Conservation (phyloP, 2,113 vertebrate species). For the Syrrhaptes paradoxus region DNA sequence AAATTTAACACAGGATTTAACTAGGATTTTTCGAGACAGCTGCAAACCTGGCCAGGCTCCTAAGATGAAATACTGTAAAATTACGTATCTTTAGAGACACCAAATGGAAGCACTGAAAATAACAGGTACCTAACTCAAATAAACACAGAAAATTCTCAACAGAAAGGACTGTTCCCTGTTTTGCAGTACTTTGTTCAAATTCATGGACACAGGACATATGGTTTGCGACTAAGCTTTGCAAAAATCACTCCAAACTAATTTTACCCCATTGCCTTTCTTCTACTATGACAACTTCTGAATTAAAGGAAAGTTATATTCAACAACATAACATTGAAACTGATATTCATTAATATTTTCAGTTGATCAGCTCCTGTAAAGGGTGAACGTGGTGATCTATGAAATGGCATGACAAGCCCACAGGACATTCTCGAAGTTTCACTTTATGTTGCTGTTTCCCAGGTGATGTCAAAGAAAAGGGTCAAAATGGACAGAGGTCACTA, state of each 20-base stretch:
- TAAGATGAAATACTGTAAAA: background rate
- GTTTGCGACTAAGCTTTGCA: background rate
- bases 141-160: background rate
- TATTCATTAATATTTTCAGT: background rate
- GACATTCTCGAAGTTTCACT: background rate
- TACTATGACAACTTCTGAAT: background rate
- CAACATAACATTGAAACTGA: background rate
- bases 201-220: background rate
- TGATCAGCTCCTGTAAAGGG: background rate
- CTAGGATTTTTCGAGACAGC: background rate
- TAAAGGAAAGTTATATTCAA: background rate
- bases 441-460: background rate
- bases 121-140: slow-evolving; percentile 1
- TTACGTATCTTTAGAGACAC: slow-evolving; percentile 42
- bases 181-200: background rate
- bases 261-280: background rate
- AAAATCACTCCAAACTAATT: background rate
- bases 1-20: background rate
- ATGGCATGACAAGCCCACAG: background rate
- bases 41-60: background rate
- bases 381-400: background rate
- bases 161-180: background rate
- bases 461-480: background rate
- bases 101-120: slow-evolving; percentile 53
- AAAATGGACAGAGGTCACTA: background rate